Percentiles rank a stretch among this genome's conserved stretches.
Evolutionary conservation across 2,113 vertebrate genomes (phyloP).

Genomic region (Aptenodytes patagonicus): DNA sequence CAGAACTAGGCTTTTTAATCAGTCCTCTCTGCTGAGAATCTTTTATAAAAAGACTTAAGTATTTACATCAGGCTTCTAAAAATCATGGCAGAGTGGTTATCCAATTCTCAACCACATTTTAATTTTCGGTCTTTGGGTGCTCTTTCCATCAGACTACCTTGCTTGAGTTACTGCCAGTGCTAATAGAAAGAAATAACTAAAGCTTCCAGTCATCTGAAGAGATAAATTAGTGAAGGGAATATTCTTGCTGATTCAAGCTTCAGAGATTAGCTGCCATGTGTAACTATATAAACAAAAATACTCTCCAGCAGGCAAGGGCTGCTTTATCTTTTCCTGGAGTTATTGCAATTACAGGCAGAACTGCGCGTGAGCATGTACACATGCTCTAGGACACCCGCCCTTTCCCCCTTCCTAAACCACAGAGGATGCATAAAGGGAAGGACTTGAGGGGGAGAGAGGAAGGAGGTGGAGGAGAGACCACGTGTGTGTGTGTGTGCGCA

Average conservation of each 20-base stretch:
- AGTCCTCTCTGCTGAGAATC: neutral
- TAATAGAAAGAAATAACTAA: neutral
- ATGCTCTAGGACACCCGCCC: neutral
- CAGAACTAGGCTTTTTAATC: neutral
- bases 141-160: neutral
- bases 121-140: neutral
- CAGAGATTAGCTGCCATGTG: neutral
- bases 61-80: neutral
- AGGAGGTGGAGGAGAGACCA: neutral
- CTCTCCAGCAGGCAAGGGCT: neutral
- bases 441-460: neutral
- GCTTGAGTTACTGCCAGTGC: neutral
- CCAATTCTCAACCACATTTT: neutral
- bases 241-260: neutral
- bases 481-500: accelerated
- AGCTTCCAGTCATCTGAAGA: neutral
- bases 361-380: accelerated
- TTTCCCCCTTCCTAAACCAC: neutral
- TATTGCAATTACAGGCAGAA: neutral
- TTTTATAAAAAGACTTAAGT: neutral
- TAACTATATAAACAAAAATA: neutral
- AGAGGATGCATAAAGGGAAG: neutral
- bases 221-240: neutral
- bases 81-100: neutral
- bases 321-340: neutral